Evolutionary conservation across 2,888 invertebrate genomes (phyloP), one percentile per base, ranked within the genome.

Genomic region (Cylindroiulus punctatus): DNA sequence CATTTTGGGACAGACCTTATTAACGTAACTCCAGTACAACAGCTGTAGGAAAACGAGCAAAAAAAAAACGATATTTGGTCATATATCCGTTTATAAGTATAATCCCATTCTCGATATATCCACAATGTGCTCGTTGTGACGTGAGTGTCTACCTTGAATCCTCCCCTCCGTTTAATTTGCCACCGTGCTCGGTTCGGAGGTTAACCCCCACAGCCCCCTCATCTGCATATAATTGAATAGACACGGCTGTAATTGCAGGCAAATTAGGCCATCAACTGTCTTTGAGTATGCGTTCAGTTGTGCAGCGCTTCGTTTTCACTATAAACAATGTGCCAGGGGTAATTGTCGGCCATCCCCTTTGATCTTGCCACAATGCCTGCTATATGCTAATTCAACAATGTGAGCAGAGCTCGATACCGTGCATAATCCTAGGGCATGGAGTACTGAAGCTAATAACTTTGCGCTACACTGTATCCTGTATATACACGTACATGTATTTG

Each of bases 201-300:
- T 76, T 76, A 76, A 76, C 76, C 76, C 57, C 76, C 26, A 14
- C 26, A 30, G 76, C 76, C 76, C 76, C 76, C 65, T 76, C 76
- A 76, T 76, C 76, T 76, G 30, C 76, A 76, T 76, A 76, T 76
- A 76, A 76, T 76, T 76, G 76, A 76, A 76, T 76, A 76, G 76
- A 76, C 76, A 76, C 76, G 76, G 76, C 14, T 76, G 76, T 76
- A 76, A 76, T 76, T 76, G 76, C 76, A 76, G 76, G 76, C 76
- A 76, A 76, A 76, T 76, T 76, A 76, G 76, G 14, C 76, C 76
- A 30, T 76, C 76, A 76, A 76, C 76, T 76, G 76, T 76, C 76
- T 76, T 76, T 76, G 76, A 7, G 22, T 22, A 76, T 76, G 76
- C 76, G 76, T 76, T 76, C 76, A 30, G 30, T 76, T 30, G 76